Base-by-base conservation (phyloP, 2,113 vertebrate species). In the Paramisgurnus dabryanus region DNA sequence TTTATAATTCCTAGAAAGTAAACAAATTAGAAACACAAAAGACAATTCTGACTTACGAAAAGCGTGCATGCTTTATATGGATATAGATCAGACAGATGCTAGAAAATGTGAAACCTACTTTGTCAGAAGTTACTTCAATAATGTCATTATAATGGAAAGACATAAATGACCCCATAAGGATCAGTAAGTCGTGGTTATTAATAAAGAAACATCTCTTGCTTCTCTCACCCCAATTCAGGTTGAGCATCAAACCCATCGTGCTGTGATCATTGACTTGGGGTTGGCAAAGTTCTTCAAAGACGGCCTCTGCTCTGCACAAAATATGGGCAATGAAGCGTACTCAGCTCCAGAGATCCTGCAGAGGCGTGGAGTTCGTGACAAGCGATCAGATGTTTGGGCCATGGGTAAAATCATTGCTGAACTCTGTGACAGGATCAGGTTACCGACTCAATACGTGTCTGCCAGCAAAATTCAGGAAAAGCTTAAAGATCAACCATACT, bases 221-320 rank as follows among this genome's bases (percentile, higher is more conserved):
- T 27, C 22, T 64, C 4, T 57, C 1, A 5, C 75, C 5, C 47
- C 7, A n/a, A 22, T 47, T 83, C 67, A 93, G 93, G 89, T 93
- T 76, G 93, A 93, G 53, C 88, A 92, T 27, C 18, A 63, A 49
- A 90, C 91, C 10, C 86, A 92, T 82, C 85, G 93, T 72, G 88
- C 93, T 0, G 90, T 93, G n/a, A 92, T 93, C 84, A 93, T 93
- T 5, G 93, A 93, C 77, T 80, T 93, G 76, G 92, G 92, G 41
- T 76, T 93, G 47, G 92, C 93, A 7, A 93, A 93, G 82, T 92
- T 93, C 82, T 91, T 66, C 68, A 67, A 7, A 13, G 65, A 65
- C 7, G 91, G 92, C n/a, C 84, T 90, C 10, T 90, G 79, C 74
- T 92, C 91, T 13, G 93, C 92, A 0, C 0, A 50, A 0, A 89